These are phyloP conservation scores for Glaucomys volans DNA, from an alignment of 2,113 vertebrate species.

Conservation along the genomic window DNA sequence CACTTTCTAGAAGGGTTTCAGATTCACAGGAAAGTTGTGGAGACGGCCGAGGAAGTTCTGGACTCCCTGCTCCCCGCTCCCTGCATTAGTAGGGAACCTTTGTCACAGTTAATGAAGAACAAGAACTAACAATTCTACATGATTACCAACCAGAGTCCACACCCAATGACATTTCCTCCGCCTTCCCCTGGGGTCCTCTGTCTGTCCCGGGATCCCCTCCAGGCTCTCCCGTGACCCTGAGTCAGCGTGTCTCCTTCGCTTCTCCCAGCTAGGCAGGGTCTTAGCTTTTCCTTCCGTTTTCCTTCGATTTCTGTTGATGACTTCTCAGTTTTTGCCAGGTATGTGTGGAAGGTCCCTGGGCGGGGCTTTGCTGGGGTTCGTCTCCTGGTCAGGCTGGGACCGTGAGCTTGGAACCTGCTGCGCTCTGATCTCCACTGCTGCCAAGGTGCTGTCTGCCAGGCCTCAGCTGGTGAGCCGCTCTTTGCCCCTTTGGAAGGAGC, in stretches of 20 bases:
- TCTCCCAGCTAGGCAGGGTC: not conserved
- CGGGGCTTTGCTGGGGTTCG: not conserved
- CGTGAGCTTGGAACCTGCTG: not conserved
- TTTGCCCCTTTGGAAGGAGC: not conserved
- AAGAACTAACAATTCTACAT: not conserved
- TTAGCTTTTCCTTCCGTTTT: not conserved
- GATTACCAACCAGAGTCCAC: not conserved
- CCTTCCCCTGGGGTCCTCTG: too few relatives aligned
- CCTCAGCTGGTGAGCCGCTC: too few relatives aligned
- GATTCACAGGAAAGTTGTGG: not conserved
- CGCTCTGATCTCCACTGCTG: too few relatives aligned
- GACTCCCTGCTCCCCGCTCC: not conserved
- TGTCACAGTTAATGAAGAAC: not conserved
- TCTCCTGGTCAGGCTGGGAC: not conserved
- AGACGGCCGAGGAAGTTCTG: not conserved
- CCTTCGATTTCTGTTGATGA: not conserved
- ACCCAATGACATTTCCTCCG: too few relatives aligned
- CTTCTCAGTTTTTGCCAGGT: not conserved
- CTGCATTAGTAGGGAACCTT: too few relatives aligned
- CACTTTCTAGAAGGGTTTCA: not conserved
- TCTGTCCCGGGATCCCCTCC: too few relatives aligned
- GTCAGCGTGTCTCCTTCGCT: fast-evolving
- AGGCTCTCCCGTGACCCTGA: not conserved
- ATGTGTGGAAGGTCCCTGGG: not conserved
- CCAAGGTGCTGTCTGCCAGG: too few relatives aligned